Base-by-base conservation (phyloP, 1,140 invertebrate species). In the Drusus annulatus region DNA sequence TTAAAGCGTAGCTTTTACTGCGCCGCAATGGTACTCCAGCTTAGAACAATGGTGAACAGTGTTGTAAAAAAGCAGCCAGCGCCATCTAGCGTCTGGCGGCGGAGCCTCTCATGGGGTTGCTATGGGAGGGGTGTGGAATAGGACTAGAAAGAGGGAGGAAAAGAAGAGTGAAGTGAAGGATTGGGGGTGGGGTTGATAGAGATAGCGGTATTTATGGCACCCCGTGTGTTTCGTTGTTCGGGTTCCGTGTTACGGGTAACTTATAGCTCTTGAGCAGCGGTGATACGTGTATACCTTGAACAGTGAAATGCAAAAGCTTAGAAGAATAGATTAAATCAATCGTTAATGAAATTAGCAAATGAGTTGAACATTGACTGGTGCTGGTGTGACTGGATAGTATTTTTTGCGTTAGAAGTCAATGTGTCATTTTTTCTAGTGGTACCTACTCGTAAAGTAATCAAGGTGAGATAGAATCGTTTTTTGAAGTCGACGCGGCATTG, bases 171-270 rank as follows among this genome's bases (percentile, higher is more conserved):
- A 71, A 51, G 68, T 52, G 17, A 71, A 65, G 62, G 62, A 65
- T 25, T 10, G 68, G 68, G 63, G 60, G 16, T 31, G 60, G 78
- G 78, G 36, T 62, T 78, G 78, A 82, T 80, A 80, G 81, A 80
- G 81, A 80, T 80, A 80, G 81, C 63, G 63, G 60, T 82, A 82
- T 82, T 82, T 82, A 82, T 82, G 78, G 81, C 78, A 73, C 54
- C 50, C 56, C 13, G 75, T 58, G 78, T 79, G 56, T 80, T 82
- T 76, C 78, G 81, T 82, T 82, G 74, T 58, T 79, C 65, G 51
- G 62, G 62, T 19, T 56, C 51, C 81, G 76, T 78, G 78, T 80
- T 80, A 78, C 52, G 28, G 74, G 69, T 82, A 82, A 82, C 81
- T 82, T 82, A 82, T 82, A 68, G 79, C 69, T 82, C 60, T 75